Evolutionary conservation across 1,140 invertebrate genomes (phyloP).

Genomic region (Magallana gigas): DNA sequence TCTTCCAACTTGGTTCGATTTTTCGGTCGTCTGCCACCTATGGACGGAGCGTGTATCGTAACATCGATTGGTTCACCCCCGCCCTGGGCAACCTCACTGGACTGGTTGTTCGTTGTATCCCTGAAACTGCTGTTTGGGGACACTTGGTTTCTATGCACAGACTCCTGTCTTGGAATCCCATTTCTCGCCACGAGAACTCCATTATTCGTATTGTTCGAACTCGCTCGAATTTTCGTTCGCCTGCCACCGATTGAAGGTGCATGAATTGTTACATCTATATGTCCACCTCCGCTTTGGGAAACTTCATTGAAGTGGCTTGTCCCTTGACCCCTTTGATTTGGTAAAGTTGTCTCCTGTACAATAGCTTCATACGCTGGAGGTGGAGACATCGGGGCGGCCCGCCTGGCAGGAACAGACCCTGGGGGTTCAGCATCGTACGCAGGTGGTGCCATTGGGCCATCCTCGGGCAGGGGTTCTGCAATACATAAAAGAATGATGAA

Average conservation of each 20-base stretch:
- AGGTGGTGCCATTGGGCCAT: not conserved
- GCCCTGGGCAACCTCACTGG: no score
- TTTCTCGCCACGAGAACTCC: not conserved
- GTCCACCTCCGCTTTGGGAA: not conserved
- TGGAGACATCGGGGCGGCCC: not conserved
- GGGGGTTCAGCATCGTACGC: not conserved
- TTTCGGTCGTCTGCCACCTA: not conserved
- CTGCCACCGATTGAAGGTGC: not conserved
- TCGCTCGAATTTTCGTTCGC: not conserved
- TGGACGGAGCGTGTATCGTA: not conserved
- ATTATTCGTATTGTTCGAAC: not conserved
- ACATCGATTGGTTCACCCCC: not conserved
- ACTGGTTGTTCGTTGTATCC: no score
- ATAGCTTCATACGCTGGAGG: not conserved
- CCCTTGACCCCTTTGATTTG: not conserved
- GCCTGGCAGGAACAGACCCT: not conserved
- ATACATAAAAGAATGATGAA: not conserved
- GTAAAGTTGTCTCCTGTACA: not conserved
- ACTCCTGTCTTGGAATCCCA: not conserved
- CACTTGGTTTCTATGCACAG: slow-evolving; percentile 25
- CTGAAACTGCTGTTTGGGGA: slow-evolving; percentile 1
- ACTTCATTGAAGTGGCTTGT: not conserved
- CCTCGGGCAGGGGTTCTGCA: not conserved
- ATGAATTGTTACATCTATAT: not conserved
- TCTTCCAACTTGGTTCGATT: not conserved